Percentiles rank a stretch among this genome's conserved stretches.
Evolutionary conservation across 1,140 invertebrate genomes (phyloP).

Genomic region (Adelges cooleyi): DNA sequence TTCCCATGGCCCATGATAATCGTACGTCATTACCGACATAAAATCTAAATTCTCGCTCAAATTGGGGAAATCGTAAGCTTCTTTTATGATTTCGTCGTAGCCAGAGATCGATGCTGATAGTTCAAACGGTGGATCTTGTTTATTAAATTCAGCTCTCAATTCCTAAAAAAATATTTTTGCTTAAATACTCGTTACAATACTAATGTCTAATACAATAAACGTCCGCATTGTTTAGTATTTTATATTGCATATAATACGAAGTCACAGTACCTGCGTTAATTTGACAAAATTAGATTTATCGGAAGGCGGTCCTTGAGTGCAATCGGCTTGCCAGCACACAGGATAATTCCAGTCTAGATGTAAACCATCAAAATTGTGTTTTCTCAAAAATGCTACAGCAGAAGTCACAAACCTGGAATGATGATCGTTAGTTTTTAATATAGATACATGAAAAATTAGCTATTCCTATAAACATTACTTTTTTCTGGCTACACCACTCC

Average conservation of each 20-base stretch:
- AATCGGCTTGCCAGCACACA: conserved; percentile 82
- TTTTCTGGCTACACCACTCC: conserved; percentile 47
- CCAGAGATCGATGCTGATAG: conserved; percentile 76
- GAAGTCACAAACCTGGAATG: conserved; percentile 47
- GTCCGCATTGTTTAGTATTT: too few species aligned
- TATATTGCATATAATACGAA: background rate
- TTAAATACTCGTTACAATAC: background rate
- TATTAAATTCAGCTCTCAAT: conserved; percentile 60
- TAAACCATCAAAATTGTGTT: conserved; percentile 65
- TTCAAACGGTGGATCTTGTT: conserved; percentile 50
- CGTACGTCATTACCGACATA: conserved; percentile 77
- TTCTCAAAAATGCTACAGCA: conserved; percentile 53
- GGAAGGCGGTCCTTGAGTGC: conserved; percentile 58
- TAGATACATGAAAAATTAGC: too few species aligned
- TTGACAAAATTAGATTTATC: conserved; percentile 68
- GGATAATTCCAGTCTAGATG: conserved; percentile 88
- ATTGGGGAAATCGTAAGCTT: conserved; percentile 62
- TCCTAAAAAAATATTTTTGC: conserved; percentile 45
- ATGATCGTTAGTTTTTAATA: background rate
- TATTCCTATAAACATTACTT: conserved; percentile 37
- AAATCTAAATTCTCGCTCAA: conserved; percentile 64
- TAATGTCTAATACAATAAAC: background rate
- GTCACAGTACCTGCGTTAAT: conserved; percentile 49
- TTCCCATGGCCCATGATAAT: conserved; percentile 82
- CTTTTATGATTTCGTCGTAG: conserved; percentile 76